Base-by-base conservation (phyloP, 2,888 invertebrate genomes). In the Gastrophysa polygoni region DNA sequence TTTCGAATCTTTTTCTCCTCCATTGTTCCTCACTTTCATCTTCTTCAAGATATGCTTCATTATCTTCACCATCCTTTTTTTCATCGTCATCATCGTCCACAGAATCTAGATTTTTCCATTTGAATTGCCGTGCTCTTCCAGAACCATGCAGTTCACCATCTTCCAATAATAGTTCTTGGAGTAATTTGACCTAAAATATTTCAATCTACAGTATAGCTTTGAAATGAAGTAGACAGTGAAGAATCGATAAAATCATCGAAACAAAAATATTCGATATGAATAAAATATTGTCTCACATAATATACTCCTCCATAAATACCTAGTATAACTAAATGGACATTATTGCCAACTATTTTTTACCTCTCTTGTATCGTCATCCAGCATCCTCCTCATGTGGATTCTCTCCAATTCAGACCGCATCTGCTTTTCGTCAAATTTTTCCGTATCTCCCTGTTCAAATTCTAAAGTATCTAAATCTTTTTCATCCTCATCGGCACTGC, bases 311-410 rank as follows among this genome's bases (percentile, higher is more conserved):
- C n/a, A n/a, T n/a, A n/a, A n/a, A n/a, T n/a, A n/a, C n/a, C n/a
- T n/a, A n/a, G n/a, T n/a, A n/a, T n/a, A n/a, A n/a, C n/a, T n/a
- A n/a, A n/a, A n/a, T n/a, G n/a, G n/a, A n/a, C 8, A 34, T n/a
- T 7, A 0, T 34, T 11, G n/a, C n/a, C 21, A 6, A 55, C 11
- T 47, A 38, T 14, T 21, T 11, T n/a, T 28, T 16, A 97, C 89
- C 79, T 96, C 91, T 18, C 91, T 85, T 71, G 93, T 91, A 79
- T 98, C 97, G 68, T 95, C 91, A 75, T 96, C 96, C 55, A 96
- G 81, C 63, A 95, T 83, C 75, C 90, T 91, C 24, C 92, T 91
- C 92, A 93, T 88, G 77, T 96, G 95, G 72, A 95, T 91, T 78
- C 90, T 88, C 54, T 89, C 95, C 47, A 97, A 83, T 80, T 96